Conservation (phyloP, 1,140 invertebrate species). For the Anastatus disparis region DNA sequence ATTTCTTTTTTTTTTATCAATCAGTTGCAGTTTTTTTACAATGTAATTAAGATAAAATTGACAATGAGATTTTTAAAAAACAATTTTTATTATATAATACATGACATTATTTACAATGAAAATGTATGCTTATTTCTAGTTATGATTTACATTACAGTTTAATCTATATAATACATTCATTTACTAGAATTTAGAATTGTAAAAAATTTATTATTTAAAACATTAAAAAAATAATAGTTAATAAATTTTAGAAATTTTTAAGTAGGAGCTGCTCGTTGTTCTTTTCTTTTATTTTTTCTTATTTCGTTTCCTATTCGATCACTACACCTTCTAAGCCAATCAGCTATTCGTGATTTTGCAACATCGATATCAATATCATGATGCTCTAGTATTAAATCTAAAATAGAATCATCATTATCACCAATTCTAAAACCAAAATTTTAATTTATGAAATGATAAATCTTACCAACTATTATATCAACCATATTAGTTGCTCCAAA, state of each 20-base stretch:
- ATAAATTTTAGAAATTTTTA: background rate
- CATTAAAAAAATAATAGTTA: no score
- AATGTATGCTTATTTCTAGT: no score
- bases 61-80: no score
- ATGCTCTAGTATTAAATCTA: conserved; percentile 23
- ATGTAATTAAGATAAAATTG: no score
- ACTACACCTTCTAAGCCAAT: conserved; percentile 31
- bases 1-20: no score
- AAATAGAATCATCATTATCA: background rate
- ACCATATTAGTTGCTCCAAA: conserved; percentile 30
- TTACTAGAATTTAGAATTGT: background rate
- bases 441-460: background rate
- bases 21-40: no score
- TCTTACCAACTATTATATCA: conserved; percentile 5
- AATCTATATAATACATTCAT: no score
- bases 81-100: no score
- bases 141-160: no score
- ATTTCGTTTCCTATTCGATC: conserved; percentile 29
- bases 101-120: no score
- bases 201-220: background rate
- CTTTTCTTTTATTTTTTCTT: conserved; percentile 15
- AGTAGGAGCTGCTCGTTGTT: background rate
- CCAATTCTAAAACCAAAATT: background rate
- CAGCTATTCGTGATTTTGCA: background rate
- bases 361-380: conserved; percentile 20